phyloP scores from a whole-genome alignment of 64 coral and sea anemone species.

The Stichodactyla helianthus region DNA sequence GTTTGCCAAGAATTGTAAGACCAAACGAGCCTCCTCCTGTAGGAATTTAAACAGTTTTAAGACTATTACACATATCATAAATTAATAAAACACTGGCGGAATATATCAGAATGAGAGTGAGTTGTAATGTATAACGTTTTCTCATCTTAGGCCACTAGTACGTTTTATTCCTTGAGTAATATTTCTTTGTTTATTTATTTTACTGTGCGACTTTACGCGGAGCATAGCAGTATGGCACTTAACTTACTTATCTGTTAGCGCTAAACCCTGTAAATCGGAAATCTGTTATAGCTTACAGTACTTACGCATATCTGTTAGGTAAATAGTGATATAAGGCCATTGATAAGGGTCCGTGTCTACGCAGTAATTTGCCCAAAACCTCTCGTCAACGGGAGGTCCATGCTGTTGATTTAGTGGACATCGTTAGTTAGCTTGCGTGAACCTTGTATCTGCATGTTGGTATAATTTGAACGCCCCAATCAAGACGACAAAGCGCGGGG shows the following conservation, averaged over 20 bases:
- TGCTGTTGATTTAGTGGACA: constrained; percentile 19
- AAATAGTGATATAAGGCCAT: constrained; percentile 95
- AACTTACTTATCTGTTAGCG: no score
- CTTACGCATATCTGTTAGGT: constrained; percentile 78
- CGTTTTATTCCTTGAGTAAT: neutral
- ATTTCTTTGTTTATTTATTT: neutral
- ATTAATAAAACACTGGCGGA: no score
- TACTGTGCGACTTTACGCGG: no score
- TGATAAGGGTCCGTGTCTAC: constrained; percentile 90
- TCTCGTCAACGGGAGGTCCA: constrained; percentile 83
- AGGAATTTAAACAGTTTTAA: neutral
- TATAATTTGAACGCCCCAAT: no score
- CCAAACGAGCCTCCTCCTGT: constrained; percentile 84
- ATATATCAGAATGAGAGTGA: no score
- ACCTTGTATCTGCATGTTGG: no score
- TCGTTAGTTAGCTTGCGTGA: no score
- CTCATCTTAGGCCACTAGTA: no score
- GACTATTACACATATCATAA: neutral
- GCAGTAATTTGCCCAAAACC: constrained; percentile 88
- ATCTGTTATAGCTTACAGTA: neutral
- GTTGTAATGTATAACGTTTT: no score
- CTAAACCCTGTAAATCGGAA: no score
- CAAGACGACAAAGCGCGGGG: no score
- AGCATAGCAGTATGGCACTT: no score
- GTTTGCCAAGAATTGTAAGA: constrained; percentile 87